Evolutionary conservation across 1,140 invertebrate species (phyloP).

Genomic region (Tribolium madens): DNA sequence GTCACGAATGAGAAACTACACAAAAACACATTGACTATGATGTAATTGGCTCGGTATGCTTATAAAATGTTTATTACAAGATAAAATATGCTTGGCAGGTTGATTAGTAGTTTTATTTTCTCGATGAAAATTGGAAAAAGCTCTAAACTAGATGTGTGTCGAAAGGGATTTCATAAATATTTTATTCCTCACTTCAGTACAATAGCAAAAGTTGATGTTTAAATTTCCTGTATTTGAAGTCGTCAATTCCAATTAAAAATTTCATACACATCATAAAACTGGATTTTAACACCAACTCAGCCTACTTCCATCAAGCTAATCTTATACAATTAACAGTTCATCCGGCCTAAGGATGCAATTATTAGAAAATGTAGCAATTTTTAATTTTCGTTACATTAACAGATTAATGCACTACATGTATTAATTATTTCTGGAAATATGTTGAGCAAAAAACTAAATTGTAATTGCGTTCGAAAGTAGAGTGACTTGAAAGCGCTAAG

Average conservation of each 20-base stretch:
- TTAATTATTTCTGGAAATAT: conserved; percentile 39
- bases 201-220: background rate
- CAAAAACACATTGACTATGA: conserved; percentile 6
- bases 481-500: conserved; percentile 26
- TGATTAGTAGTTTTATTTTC: background rate
- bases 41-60: background rate
- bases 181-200: background rate
- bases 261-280: background rate
- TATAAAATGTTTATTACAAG: background rate
- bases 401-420: conserved; percentile 34
- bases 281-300: conserved; percentile 6
- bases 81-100: background rate
- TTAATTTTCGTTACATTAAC: conserved; percentile 37
- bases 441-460: conserved; percentile 11
- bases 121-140: background rate
- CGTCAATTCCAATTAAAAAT: background rate
- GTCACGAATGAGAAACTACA: background rate
- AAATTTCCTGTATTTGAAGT: background rate
- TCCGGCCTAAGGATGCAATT: conserved; percentile 29
- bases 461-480: conserved; percentile 25
- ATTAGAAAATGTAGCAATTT: conserved; percentile 26
- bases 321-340: conserved; percentile 31
- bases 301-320: conserved; percentile 23
- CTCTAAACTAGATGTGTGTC: background rate
- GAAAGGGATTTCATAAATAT: background rate